These are phyloP conservation scores for Carduelis carduelis DNA, from an alignment of 2,797 vertebrate genomes.

Conservation along the genomic window DNA sequence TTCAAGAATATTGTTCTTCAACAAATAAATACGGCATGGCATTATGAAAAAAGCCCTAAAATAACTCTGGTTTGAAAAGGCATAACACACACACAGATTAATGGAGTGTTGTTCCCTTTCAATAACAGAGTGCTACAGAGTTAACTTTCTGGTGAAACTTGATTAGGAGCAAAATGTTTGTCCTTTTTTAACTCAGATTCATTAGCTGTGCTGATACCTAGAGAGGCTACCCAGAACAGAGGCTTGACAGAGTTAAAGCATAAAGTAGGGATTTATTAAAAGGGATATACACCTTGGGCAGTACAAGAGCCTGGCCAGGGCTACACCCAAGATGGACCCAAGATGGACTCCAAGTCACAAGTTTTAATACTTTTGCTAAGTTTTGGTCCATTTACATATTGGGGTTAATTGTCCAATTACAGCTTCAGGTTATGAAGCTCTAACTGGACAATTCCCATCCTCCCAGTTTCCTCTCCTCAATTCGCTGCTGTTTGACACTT, in stretches of 20 bases:
- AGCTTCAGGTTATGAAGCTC: neutral
- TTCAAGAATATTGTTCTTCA: neutral
- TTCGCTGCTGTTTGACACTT: neutral
- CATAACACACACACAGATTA: accelerated
- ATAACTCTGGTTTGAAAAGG: neutral
- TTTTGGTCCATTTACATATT: neutral
- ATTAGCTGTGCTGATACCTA: neutral
- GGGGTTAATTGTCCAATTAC: neutral
- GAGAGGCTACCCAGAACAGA: neutral
- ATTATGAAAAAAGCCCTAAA: neutral
- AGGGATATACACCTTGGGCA: neutral
- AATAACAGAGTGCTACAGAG: neutral
- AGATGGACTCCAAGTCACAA: neutral
- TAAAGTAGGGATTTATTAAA: neutral
- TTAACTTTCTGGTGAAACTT: neutral
- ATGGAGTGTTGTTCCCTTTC: neutral
- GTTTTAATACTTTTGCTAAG: neutral
- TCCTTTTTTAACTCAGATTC: neutral
- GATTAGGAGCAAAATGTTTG: accelerated
- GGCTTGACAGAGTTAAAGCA: neutral
- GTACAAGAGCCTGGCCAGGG: neutral
- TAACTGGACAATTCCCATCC: neutral
- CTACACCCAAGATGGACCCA: neutral
- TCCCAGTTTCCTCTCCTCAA: neutral
- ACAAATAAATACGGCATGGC: neutral